A percentile compares a stretch with the other conserved stretches of the same genome.
phyloP scores from a whole-genome alignment of 2,797 vertebrate genomes.

The Jordanella pulchra region DNA sequence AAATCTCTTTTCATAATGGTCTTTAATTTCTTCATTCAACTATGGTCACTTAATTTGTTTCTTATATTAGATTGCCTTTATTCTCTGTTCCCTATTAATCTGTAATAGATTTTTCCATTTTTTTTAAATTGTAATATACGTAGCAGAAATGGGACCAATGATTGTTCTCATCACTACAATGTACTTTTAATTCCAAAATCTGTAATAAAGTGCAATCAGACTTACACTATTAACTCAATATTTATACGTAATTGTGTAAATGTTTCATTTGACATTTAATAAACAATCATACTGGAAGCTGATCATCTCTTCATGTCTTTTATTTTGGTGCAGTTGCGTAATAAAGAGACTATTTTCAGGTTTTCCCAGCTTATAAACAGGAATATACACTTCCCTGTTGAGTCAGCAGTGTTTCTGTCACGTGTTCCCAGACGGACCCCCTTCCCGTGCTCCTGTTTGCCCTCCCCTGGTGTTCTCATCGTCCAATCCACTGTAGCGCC shows the following conservation, averaged over 20 bases:
- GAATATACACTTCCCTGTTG: slow-evolving; percentile 38
- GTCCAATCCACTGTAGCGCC: slow-evolving; percentile 28
- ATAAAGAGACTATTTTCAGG: slow-evolving; percentile 35
- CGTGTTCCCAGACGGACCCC: slow-evolving; percentile 36
- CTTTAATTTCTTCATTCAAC: slow-evolving; percentile 30
- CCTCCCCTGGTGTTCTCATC: slow-evolving; percentile 1
- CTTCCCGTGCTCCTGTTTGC: neutral
- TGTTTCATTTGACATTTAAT: slow-evolving; percentile 60
- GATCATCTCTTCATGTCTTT: slow-evolving; percentile 60
- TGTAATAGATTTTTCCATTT: slow-evolving; percentile 22
- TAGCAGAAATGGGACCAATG: neutral
- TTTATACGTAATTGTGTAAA: slow-evolving; percentile 40
- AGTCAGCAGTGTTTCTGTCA: slow-evolving; percentile 52
- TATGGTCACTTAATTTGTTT: slow-evolving; percentile 16
- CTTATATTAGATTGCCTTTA: slow-evolving; percentile 14
- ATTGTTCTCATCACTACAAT: slow-evolving; percentile 20
- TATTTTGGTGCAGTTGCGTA: slow-evolving; percentile 53
- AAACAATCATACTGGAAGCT: slow-evolving; percentile 68
- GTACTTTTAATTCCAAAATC: slow-evolving; percentile 26
- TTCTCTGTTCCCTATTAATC: slow-evolving; percentile 35
- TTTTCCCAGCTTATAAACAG: slow-evolving; percentile 33
- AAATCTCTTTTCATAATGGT: slow-evolving; percentile 16
- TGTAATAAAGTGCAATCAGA: slow-evolving; percentile 22
- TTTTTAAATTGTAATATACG: slow-evolving; percentile 1
- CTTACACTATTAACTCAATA: slow-evolving; percentile 22